A percentile compares a stretch with the other conserved stretches of the same genome.
Evolutionary conservation across 2,797 vertebrate species (phyloP).

Genomic region (Poeciliopsis infans): DNA sequence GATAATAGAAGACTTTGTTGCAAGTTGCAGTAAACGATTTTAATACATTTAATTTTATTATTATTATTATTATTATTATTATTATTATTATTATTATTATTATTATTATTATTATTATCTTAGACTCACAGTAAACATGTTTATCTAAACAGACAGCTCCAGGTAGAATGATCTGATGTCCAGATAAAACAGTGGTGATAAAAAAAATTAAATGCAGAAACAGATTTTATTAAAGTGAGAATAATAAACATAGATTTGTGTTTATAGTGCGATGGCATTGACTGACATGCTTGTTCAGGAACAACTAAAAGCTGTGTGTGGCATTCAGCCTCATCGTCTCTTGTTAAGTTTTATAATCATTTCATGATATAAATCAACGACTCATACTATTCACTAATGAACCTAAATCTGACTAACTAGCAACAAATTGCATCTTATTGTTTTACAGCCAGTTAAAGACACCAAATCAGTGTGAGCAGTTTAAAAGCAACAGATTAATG

Average conservation of each 20-base stretch:
- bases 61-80: too few relatives aligned
- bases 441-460: constrained; percentile 63
- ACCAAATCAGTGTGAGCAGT: constrained; percentile 53
- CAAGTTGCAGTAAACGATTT: too few relatives aligned
- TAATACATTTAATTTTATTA: too few relatives aligned
- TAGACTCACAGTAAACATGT: not conserved
- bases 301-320: not conserved
- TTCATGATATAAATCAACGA: constrained; percentile 47
- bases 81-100: too few relatives aligned
- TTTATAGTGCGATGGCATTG: not conserved
- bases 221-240: not conserved
- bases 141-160: not conserved
- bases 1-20: not conserved
- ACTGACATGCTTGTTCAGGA: constrained; percentile 5
- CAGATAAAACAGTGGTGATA: not conserved
- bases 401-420: constrained; percentile 51
- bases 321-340: constrained; percentile 15
- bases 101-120: too few relatives aligned
- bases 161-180: not conserved
- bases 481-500: constrained; percentile 63
- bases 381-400: constrained; percentile 65
- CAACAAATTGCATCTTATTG: constrained; percentile 55
- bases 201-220: not conserved
- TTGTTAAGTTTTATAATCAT: constrained; percentile 37
- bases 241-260: not conserved